phyloP scores from a whole-genome alignment of 2,797 vertebrate genomes.

The Sphenodon punctatus region DNA sequence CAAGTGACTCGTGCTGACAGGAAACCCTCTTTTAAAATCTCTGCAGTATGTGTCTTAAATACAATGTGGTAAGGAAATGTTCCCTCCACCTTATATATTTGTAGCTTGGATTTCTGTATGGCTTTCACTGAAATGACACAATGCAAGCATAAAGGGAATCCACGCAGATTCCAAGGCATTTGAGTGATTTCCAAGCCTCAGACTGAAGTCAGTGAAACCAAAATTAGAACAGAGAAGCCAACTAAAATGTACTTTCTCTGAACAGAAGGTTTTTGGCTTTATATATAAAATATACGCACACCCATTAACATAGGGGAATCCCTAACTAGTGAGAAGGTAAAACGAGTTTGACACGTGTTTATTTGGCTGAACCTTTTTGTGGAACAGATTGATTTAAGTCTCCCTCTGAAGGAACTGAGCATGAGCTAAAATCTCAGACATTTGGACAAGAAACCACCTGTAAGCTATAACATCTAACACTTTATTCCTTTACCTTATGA shows the following conservation, averaged over 20 bases:
- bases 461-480: not conserved
- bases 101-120: not conserved
- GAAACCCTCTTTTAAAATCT: not conserved
- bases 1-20: not conserved
- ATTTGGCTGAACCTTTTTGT: not conserved
- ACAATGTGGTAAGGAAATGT: not conserved
- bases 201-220: not conserved
- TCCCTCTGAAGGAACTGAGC: not conserved
- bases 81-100: not conserved
- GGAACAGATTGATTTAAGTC: not conserved
- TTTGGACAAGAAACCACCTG: not conserved
- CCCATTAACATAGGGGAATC: not conserved
- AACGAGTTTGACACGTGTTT: not conserved
- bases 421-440: not conserved
- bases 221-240: not conserved
- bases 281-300: not conserved
- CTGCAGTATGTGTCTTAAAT: not conserved
- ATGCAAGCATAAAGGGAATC: not conserved
- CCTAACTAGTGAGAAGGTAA: not conserved
- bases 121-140: not conserved
- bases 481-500: not conserved
- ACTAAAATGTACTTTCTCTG: not conserved
- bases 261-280: not conserved
- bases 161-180: not conserved
- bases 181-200: not conserved